Base-by-base conservation (phyloP, 2,113 vertebrate genomes). In the Bolborhynchus lineola region DNA sequence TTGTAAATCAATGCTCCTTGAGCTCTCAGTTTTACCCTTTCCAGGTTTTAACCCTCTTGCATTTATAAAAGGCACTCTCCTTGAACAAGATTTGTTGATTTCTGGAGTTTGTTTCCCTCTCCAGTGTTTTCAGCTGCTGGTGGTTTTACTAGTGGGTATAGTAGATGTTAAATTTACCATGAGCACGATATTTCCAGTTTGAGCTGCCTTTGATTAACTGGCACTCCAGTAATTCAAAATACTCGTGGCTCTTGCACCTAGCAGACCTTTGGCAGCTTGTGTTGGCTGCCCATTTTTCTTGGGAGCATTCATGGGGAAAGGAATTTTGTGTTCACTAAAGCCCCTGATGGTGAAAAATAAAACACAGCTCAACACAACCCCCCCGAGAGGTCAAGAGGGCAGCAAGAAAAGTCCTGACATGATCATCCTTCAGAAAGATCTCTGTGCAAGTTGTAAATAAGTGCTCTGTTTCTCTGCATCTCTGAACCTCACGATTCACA, bases 261-360 rank as follows among this genome's bases (percentile, higher is more conserved):
- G 15, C 90, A 88, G 82, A 68, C 89, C 95, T 93, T 78, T 88
- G 91, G 86, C 91, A 94, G 68, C 86, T 91, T 6, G 0, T 16
- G 26, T n/a, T 95, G 89, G 74, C 96, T 92, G 94, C 93, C 89
- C 96, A 94, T 95, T 95, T 95, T 95, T 90, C 94, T 94, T 52
- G 84, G 64, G 86, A 96, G 46, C 68, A 3, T 82, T 95, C 76
- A 65, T 12, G 57, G 89, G 82, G 80, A 93, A 96, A 92, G 90
- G 92, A 96, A 96, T 96, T 95, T 89, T 49, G 57, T 65, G 83
- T 92, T 49, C 42, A 0, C 90, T 35, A 53, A 92, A 95, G 53
- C 44, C 86, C 94, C 86, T 53, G 65, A 93, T 75, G 93, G 55
- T 21, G 63, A 96, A 91, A 88, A 84, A 82, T 65, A 62, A 92